Conservation (phyloP, 2,113 vertebrate species). For the Pontoporia blainvillei region DNA sequence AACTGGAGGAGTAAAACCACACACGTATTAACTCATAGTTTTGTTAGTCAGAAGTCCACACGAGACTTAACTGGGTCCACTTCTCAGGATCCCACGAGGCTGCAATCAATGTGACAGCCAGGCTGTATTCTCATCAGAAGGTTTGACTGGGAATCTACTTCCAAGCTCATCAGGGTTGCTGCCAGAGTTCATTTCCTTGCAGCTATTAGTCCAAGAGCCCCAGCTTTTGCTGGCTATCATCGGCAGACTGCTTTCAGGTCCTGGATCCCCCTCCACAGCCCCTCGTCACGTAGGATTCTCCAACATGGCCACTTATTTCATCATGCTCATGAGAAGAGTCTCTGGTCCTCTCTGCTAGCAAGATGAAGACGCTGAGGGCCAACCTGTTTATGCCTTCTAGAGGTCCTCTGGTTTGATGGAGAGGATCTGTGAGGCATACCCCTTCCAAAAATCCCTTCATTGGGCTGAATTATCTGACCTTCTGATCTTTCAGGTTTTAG, state of each 20-base stretch:
- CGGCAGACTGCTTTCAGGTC: not conserved
- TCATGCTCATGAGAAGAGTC: not conserved
- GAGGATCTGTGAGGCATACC: not conserved
- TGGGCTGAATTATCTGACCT: not conserved
- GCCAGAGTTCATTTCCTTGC: not conserved
- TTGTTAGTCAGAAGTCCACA: no score
- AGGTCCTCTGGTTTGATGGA: not conserved
- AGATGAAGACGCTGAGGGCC: fast-evolving
- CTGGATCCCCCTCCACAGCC: not conserved
- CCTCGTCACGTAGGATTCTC: not conserved
- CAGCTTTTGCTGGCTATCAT: not conserved
- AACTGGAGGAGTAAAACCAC: not conserved
- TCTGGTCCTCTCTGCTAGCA: not conserved
- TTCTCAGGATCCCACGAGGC: not conserved
- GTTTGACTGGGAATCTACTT: not conserved
- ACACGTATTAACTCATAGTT: not conserved
- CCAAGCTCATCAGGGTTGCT: not conserved
- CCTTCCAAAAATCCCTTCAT: not conserved
- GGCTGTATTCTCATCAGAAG: not conserved
- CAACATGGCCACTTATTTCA: fast-evolving
- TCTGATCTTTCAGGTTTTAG: not conserved
- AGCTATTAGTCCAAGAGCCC: not conserved
- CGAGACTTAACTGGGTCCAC: fast-evolving
- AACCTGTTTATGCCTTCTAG: not conserved
- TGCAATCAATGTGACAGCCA: fast-evolving